A percentile compares a stretch with the other conserved stretches of the same genome.
Conservation (phyloP, 1,140 invertebrate genomes). For the Halictus rubicundus region DNA sequence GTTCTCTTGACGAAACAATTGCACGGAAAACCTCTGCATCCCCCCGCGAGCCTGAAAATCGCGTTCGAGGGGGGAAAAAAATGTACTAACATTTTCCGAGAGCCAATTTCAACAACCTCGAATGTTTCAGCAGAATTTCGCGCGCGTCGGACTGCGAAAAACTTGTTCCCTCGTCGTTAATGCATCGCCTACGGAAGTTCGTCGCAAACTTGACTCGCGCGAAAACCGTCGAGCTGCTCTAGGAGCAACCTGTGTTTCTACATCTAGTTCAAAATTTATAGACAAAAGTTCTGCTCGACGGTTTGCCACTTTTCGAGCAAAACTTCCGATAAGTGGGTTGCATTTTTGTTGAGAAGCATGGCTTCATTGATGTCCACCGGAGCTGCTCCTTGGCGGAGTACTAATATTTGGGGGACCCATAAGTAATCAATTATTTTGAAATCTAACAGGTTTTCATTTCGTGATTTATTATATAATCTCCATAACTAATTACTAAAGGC, state of each 20-base stretch:
- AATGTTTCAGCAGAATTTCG: too few relatives aligned
- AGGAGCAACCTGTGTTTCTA: background rate
- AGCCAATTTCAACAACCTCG: too few relatives aligned
- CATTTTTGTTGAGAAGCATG: background rate
- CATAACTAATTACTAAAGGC: too few relatives aligned
- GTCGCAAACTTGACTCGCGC: background rate
- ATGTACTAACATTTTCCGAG: too few relatives aligned
- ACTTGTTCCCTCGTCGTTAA: conserved; percentile 9
- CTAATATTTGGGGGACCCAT: too few relatives aligned
- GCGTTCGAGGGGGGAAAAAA: background rate
- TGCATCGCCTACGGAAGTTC: conserved; percentile 6
- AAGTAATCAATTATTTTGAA: too few relatives aligned
- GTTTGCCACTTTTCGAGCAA: background rate
- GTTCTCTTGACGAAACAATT: background rate
- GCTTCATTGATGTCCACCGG: background rate
- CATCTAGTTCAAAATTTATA: conserved; percentile 33
- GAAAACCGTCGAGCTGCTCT: background rate
- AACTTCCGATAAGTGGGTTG: background rate
- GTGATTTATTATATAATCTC: too few relatives aligned
- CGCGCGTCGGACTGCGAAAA: background rate
- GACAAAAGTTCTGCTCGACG: conserved; percentile 13
- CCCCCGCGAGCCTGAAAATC: too few relatives aligned
- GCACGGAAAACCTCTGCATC: too few relatives aligned
- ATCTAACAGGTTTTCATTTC: too few relatives aligned
- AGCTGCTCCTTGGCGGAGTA: too few relatives aligned